phyloP scores from a whole-genome alignment of 2,113 vertebrate genomes.

The Macaca mulatta region DNA sequence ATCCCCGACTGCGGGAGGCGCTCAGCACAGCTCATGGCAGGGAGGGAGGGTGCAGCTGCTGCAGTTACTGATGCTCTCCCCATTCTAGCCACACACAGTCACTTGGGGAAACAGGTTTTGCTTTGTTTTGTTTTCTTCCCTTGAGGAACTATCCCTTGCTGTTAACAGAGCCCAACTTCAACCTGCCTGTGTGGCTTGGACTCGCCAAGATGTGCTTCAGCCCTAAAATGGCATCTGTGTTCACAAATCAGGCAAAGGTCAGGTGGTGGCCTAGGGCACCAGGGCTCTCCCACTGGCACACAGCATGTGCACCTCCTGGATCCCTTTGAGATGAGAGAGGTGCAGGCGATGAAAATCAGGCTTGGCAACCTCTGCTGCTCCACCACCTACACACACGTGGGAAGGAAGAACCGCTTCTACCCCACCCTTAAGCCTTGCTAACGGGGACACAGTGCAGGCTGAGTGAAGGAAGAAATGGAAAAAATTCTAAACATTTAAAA shows the following conservation, averaged over 20 bases:
- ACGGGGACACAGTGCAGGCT: not conserved
- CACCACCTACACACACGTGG: accelerated
- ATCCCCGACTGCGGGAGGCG: not conserved
- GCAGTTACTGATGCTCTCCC: not conserved
- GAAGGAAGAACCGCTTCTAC: no score
- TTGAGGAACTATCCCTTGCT: not conserved
- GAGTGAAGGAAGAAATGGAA: not conserved
- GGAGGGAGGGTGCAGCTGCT: not conserved
- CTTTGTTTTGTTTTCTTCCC: not conserved
- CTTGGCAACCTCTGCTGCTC: not conserved
- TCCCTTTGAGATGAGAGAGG: not conserved
- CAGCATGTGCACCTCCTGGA: accelerated
- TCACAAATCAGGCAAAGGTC: not conserved
- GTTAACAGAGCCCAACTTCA: not conserved
- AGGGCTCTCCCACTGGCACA: not conserved
- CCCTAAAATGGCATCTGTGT: not conserved
- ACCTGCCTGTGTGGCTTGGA: not conserved
- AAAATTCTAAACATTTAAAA: not conserved
- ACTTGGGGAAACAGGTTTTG: not conserved
- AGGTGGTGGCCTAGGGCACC: not conserved
- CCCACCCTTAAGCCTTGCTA: not conserved
- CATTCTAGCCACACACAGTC: not conserved
- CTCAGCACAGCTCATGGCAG: accelerated
- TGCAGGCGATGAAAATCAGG: not conserved
- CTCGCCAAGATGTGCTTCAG: not conserved